phyloP scores from a whole-genome alignment of 1,140 invertebrate genomes.

The Carcinoscorpius rotundicauda region DNA sequence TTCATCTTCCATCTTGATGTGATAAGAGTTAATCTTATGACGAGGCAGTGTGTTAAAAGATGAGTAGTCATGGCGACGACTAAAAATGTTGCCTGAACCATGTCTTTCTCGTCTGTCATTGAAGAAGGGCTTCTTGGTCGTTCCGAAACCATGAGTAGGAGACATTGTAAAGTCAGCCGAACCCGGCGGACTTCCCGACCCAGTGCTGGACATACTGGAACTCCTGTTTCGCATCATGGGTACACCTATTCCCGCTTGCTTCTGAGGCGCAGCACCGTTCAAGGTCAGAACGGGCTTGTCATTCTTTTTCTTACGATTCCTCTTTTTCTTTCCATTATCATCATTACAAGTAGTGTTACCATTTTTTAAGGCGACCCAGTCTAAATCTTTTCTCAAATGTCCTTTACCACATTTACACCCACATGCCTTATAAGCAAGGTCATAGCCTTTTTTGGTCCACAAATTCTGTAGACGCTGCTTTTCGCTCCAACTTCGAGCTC shows the following conservation, averaged over 20 bases:
- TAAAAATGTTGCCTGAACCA: slow-evolving; percentile 50
- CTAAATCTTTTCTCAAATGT: slow-evolving; percentile 84
- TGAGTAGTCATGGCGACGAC: slow-evolving; percentile 78
- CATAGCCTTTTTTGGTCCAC: slow-evolving; percentile 96
- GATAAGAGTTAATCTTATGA: slow-evolving; percentile 94
- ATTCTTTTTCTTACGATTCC: slow-evolving; percentile 40
- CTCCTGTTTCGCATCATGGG: slow-evolving; percentile 22
- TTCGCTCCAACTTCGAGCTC: slow-evolving; percentile 86
- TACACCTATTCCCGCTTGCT: slow-evolving; percentile 2
- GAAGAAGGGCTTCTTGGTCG: slow-evolving; percentile 1
- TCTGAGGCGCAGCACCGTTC: slow-evolving; percentile 14
- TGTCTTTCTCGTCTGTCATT: slow-evolving; percentile 16
- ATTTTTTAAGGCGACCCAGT: slow-evolving; percentile 62
- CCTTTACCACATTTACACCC: slow-evolving; percentile 65
- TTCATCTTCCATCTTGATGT: slow-evolving; percentile 98
- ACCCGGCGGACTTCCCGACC: slow-evolving; percentile 25
- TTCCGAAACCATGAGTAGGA: slow-evolving; percentile 6
- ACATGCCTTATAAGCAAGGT: slow-evolving; percentile 77
- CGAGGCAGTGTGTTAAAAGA: slow-evolving; percentile 86
- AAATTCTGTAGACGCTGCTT: slow-evolving; percentile 84
- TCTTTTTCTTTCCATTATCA: slow-evolving; percentile 30
- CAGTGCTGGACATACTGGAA: slow-evolving; percentile 27
- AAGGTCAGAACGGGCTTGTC: slow-evolving; percentile 43
- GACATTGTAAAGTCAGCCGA: slow-evolving; percentile 19
- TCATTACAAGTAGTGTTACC: slow-evolving; percentile 17